These are phyloP conservation scores for Papilio dardanus DNA, from an alignment of 1,140 invertebrate genomes.

Conservation along the genomic window DNA sequence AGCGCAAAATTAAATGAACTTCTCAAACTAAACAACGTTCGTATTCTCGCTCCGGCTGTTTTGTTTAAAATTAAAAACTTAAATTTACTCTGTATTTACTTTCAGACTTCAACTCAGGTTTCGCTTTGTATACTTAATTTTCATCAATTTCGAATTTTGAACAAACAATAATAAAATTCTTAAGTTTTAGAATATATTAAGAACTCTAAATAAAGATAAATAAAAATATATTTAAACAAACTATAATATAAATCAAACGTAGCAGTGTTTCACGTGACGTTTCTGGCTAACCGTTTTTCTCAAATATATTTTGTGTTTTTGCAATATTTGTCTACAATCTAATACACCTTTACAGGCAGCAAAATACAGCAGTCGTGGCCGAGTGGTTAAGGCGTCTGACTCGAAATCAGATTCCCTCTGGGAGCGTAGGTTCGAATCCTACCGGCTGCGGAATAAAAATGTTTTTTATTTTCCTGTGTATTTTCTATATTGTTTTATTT, in stretches of 20 bases:
- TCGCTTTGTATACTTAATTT: conserved; percentile 14
- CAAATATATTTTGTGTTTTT: no score
- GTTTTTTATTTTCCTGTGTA: no score
- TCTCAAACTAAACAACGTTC: conserved; percentile 30
- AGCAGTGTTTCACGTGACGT: no score
- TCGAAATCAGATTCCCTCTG: conserved; percentile 38
- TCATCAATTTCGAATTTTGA: conserved; percentile 2
- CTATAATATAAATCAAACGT: no score
- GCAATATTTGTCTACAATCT: no score
- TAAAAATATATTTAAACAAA: not conserved
- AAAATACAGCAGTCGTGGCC: no score
- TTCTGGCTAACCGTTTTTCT: no score
- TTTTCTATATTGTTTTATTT: no score
- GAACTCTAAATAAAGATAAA: not conserved
- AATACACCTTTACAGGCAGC: no score
- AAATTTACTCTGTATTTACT: conserved; percentile 14
- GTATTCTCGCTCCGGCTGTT: conserved; percentile 23
- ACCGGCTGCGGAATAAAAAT: no score
- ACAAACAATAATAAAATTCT: not conserved
- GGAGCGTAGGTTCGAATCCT: conserved; percentile 39
- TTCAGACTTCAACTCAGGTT: not conserved
- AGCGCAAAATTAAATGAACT: conserved; percentile 30
- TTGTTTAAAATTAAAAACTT: conserved; percentile 33
- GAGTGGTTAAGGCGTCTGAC: no score
- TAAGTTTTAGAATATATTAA: not conserved